Evolutionary conservation across 2,113 vertebrate species (phyloP).

Genomic region (Cryptomyrus ogoouensis): DNA sequence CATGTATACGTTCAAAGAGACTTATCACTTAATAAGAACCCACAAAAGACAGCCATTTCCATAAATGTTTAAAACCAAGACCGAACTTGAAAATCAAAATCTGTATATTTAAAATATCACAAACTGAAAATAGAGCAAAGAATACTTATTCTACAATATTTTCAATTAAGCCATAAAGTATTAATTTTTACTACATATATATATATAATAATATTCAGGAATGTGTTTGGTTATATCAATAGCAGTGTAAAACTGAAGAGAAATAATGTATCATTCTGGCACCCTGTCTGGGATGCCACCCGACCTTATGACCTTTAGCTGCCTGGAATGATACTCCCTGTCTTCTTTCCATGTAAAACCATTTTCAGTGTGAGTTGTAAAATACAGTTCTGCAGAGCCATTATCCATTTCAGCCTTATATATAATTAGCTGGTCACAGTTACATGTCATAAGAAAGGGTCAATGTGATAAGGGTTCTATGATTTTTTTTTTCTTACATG

Average conservation of each 20-base stretch:
- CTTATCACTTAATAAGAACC: not conserved
- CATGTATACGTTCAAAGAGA: not conserved
- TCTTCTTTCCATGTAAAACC: not conserved
- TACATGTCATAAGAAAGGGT: not conserved
- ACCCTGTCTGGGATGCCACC: not conserved
- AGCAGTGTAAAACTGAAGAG: not conserved
- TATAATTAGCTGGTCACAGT: not conserved
- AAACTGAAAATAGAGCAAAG: not conserved
- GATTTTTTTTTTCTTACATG: not conserved
- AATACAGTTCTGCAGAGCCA: not conserved
- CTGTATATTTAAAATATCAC: not conserved
- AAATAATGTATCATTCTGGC: not conserved
- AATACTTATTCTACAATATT: not conserved
- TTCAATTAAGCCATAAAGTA: not conserved
- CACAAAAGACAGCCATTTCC: not conserved
- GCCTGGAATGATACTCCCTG: not conserved
- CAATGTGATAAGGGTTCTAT: not conserved
- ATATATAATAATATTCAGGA: not conserved
- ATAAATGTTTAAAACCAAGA: conserved; percentile 2
- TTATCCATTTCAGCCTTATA: not conserved
- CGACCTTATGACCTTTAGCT: not conserved
- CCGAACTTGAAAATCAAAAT: not conserved
- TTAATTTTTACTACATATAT: not conserved
- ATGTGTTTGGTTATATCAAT: not conserved
- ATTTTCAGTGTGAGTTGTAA: not conserved